Evolutionary conservation across 2,888 invertebrate species (phyloP).

Genomic region (Hypena proboscidalis): DNA sequence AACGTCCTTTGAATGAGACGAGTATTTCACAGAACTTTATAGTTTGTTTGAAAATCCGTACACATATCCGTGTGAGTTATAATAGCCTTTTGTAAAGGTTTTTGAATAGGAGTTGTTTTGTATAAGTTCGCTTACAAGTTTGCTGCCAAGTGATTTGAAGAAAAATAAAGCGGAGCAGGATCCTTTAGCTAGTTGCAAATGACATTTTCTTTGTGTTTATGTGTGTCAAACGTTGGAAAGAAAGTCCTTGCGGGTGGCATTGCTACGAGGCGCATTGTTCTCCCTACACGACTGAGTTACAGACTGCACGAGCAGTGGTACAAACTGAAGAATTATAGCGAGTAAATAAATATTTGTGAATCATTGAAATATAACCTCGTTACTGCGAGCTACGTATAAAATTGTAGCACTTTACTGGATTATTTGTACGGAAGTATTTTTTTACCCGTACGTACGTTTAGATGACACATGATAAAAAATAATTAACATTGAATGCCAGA

Average conservation of each 20-base stretch:
- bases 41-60: constrained; percentile 29
- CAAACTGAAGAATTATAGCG: constrained; percentile 27
- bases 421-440: too few species aligned
- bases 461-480: too few species aligned
- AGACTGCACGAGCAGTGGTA: constrained; percentile 26
- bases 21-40: constrained; percentile 24
- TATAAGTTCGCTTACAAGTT: constrained; percentile 16
- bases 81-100: constrained; percentile 22
- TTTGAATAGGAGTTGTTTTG: constrained; percentile 20
- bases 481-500: too few species aligned
- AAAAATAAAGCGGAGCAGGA: constrained; percentile 37
- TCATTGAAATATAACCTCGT: neutral
- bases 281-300: constrained; percentile 46
- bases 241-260: constrained; percentile 71
- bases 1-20: constrained; percentile 15
- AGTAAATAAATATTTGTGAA: constrained; percentile 1
- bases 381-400: neutral
- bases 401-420: neutral
- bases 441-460: too few species aligned
- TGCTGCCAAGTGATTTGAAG: constrained; percentile 32
- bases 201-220: constrained; percentile 69
- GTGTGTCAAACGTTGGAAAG: constrained; percentile 68
- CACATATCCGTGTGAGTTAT: constrained; percentile 15
- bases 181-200: constrained; percentile 56
- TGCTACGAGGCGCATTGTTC: constrained; percentile 71